Evolutionary conservation across 2,888 invertebrate species (phyloP).

Genomic region (Apodemia mormo): DNA sequence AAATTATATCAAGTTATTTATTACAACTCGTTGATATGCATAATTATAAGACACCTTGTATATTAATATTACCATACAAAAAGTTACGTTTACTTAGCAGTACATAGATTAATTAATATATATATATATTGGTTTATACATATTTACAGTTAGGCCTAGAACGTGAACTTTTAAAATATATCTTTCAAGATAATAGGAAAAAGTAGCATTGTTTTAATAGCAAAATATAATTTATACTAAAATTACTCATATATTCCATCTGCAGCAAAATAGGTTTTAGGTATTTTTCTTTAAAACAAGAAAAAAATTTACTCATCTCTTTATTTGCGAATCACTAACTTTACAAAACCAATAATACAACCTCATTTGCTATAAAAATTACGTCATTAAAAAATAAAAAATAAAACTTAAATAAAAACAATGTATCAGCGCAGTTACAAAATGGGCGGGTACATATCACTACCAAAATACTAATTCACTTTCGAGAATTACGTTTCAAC

Average conservation of each 20-base stretch:
- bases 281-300: constrained; percentile 24
- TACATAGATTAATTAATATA: constrained; percentile 41
- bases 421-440: constrained; percentile 31
- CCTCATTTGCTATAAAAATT: constrained; percentile 30
- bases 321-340: constrained; percentile 27
- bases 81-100: constrained; percentile 33
- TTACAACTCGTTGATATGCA: constrained; percentile 80
- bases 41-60: constrained; percentile 81
- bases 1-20: constrained; percentile 43
- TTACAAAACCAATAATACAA: constrained; percentile 38
- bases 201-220: constrained; percentile 29
- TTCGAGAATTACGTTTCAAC: constrained; percentile 22
- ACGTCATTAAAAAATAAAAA: constrained; percentile 39
- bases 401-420: constrained; percentile 40
- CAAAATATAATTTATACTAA: constrained; percentile 31
- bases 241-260: constrained; percentile 13
- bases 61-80: constrained; percentile 67
- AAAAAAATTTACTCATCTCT: constrained; percentile 18
- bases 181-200: constrained; percentile 30
- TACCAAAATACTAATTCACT: constrained; percentile 33
- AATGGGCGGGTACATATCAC: constrained; percentile 35
- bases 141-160: constrained; percentile 62
- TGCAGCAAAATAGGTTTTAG: constrained; percentile 22
- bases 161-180: constrained; percentile 35
- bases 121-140: constrained; percentile 49